Evolutionary conservation across 2,888 invertebrate species (phyloP).

Genomic region (Ophioninae sp.): DNA sequence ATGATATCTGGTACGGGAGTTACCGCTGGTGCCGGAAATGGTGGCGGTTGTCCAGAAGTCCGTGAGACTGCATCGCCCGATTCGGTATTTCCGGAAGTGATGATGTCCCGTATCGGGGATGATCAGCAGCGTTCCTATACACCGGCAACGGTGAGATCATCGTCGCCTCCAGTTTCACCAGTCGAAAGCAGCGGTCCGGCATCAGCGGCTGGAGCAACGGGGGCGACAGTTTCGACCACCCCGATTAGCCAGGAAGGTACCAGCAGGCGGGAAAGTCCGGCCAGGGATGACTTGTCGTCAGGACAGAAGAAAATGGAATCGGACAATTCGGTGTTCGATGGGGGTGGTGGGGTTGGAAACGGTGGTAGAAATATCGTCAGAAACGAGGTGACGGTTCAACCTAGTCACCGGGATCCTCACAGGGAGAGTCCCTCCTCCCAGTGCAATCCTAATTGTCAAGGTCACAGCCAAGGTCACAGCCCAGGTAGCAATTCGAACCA

Average conservation of each 20-base stretch:
- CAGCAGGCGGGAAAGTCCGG: slow-evolving; percentile 74
- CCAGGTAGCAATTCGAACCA: slow-evolving; percentile 72
- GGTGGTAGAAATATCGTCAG: slow-evolving; percentile 70
- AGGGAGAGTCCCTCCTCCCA: slow-evolving; percentile 78
- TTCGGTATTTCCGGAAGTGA: slow-evolving; percentile 84
- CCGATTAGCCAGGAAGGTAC: slow-evolving; percentile 75
- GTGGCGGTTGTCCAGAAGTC: slow-evolving; percentile 52
- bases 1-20: background rate
- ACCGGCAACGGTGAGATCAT: slow-evolving; percentile 78
- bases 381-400: slow-evolving; percentile 69
- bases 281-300: slow-evolving; percentile 74
- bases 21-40: slow-evolving; percentile 19
- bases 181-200: slow-evolving; percentile 70
- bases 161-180: slow-evolving; percentile 81
- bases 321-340: slow-evolving; percentile 84
- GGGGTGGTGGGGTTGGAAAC: slow-evolving; percentile 79
- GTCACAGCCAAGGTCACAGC: slow-evolving; percentile 68
- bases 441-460: slow-evolving; percentile 72
- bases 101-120: slow-evolving; percentile 58
- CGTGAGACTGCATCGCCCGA: slow-evolving; percentile 81
- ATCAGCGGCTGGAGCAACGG: slow-evolving; percentile 82
- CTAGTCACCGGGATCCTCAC: slow-evolving; percentile 70
- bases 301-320: slow-evolving; percentile 80
- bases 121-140: slow-evolving; percentile 75
- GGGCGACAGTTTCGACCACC: slow-evolving; percentile 78